Base-by-base conservation (phyloP, 2,888 invertebrate species). In the Andrena haemorrhoa region DNA sequence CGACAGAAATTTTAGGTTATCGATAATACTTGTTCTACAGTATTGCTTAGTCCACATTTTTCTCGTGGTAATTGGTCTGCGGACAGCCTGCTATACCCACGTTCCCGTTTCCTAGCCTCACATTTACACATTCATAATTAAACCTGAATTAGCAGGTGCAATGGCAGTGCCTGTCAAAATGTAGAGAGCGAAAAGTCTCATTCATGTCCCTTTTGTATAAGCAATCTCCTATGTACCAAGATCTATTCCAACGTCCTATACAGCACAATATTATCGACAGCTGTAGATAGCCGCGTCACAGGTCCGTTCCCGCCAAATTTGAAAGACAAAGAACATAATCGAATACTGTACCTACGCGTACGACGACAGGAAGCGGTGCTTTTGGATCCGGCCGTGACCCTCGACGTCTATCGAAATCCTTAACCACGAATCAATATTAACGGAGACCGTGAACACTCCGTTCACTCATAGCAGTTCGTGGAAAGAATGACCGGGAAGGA, bases 401-500 rank as follows among this genome's bases (percentile, higher is more conserved):
- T 49, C 60, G 8, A 10, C 23, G 33, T 61, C 33, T 41, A 16
- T 8, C 5, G 31, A n/a, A 58, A 58, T 68, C 2, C 7, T 58
- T 6, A 20, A 33, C 33, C 58, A 26, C 4, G 31, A 49, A 76
- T 47, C 20, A 16, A 58, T 49, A 33, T 16, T 41, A 53, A 6
- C 4, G 16, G 29, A 16, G 26, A 20, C 35, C 75, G 61, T 68
- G 61, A 61, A 51, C 75, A 65, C 60, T 6, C 23, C 58, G 56
- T 72, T 49, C 58, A 29, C 47, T 60, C 58, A 49, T 58, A 33
- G 10, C 31, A 49, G n/a, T 56, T 65, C 6, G 68, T 33, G 23
- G n/a, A 29, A 23, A 10, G 10, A 53, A 61, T 49, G 16, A 65
- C 33, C 58, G 23, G 35, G 58, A 76, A 75, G 41, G 63, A 61